Base-by-base conservation (phyloP, 2,888 invertebrate species). In the Catocala nupta region DNA sequence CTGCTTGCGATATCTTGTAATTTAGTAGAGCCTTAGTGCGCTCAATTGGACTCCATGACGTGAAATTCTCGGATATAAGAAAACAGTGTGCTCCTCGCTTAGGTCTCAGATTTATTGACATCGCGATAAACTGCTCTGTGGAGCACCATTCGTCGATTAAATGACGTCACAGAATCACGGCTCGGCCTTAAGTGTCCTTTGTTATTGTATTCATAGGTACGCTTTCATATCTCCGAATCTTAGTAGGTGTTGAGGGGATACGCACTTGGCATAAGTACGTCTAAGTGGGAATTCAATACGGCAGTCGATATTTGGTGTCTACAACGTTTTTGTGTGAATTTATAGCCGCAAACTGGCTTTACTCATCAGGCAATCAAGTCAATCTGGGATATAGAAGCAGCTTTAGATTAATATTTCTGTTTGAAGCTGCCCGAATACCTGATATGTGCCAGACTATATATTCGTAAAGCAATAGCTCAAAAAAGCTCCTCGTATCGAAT, bases 71-170 rank as follows among this genome's bases (percentile, higher is more conserved):
- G 68, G 65, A 75, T 77, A 79, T 85, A 87, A 87, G 87, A 86
- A 85, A 84, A 86, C 84, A 84, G 81, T 80, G 72, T 77, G 78
- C 73, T 81, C 76, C 71, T 71, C 80, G 83, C 79, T 81, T 80
- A 79, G 73, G 77, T 82, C 42, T 71, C 77, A 83, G 85, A 92
- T 91, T 92, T 92, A 92, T 92, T 86, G 88, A 83, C 83, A 84
- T 86, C 79, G 84, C 86, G 91, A 91, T 92, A 91, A 91, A 88
- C 91, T 80, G 81, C 77, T 80, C 80, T 78, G 80, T 76, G 80
- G 88, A 86, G 85, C 84, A 80, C 87, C 85, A 85, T 90, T 84
- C 86, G 81, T 91, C 89, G 84, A 85, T 85, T 85, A 87, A 82
- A 84, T 83, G 82, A 81, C 82, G 83, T 73, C 76, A 75, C 68